phyloP scores from a whole-genome alignment of 2,888 invertebrate genomes.

The Epirrita christyi region DNA sequence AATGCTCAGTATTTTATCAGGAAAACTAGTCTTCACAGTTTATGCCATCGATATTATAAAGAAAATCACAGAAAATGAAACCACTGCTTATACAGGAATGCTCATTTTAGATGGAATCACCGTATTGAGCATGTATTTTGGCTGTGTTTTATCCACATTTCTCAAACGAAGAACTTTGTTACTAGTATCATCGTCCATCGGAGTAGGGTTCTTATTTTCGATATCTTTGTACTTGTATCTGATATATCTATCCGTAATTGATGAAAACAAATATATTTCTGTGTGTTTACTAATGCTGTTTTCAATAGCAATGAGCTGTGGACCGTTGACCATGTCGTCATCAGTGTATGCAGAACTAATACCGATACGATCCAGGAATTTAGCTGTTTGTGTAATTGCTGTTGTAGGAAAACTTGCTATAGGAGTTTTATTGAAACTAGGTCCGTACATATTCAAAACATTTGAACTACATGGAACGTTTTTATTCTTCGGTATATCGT shows the following conservation, averaged over 20 bases:
- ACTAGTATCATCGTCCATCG: constrained; percentile 39
- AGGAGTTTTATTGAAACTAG: constrained; percentile 41
- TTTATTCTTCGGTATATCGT: constrained; percentile 42
- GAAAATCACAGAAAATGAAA: constrained; percentile 49
- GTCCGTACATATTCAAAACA: constrained; percentile 45
- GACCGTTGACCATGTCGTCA: constrained; percentile 45
- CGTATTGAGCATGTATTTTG: constrained; percentile 50
- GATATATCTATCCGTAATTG: constrained; percentile 35
- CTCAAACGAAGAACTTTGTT: constrained; percentile 47
- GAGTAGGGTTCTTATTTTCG: constrained; percentile 40
- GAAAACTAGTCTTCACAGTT: constrained; percentile 52
- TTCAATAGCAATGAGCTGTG: constrained; percentile 50
- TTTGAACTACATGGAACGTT: constrained; percentile 48
- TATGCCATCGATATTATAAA: constrained; percentile 58
- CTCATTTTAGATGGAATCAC: constrained; percentile 57
- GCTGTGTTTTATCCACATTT: constrained; percentile 41
- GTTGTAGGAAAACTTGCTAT: constrained; percentile 18
- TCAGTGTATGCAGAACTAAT: constrained; percentile 48
- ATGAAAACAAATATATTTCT: constrained; percentile 44
- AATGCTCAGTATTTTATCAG: constrained; percentile 40
- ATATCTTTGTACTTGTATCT: constrained; percentile 48
- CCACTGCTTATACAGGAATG: constrained; percentile 54
- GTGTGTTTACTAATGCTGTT: constrained; percentile 42
- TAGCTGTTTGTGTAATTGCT: constrained; percentile 37
- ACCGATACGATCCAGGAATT: constrained; percentile 45